These are phyloP conservation scores for Parapsyche elsis DNA, from an alignment of 1,140 invertebrate species.

Conservation along the genomic window DNA sequence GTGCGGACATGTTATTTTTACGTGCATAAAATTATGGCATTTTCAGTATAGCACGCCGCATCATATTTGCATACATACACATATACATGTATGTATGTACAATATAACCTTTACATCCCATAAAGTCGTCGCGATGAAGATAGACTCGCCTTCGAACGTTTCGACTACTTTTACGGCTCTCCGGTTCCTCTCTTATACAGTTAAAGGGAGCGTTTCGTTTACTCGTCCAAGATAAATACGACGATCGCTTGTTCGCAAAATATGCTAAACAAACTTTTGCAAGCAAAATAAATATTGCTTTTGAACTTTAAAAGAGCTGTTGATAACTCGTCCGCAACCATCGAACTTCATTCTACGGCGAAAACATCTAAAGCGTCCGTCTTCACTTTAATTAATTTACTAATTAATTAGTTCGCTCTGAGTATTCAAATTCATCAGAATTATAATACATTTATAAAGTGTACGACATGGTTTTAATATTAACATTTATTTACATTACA, in stretches of 20 bases:
- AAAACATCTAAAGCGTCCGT: too few species aligned
- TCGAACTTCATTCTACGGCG: too few species aligned
- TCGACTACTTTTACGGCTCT: conserved; percentile 10
- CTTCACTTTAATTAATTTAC: too few species aligned
- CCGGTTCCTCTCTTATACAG: background rate
- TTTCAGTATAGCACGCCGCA: background rate
- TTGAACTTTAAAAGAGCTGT: conserved; percentile 3
- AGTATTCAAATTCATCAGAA: too few species aligned
- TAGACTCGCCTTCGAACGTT: conserved; percentile 15
- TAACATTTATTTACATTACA: too few species aligned
- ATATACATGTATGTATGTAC: background rate
- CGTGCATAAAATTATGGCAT: conserved; percentile 14
- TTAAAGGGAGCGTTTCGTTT: background rate
- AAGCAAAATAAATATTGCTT: conserved; percentile 18
- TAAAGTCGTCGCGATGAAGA: background rate
- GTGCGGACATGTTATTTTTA: background rate
- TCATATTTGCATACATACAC: too few species aligned
- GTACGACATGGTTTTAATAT: too few species aligned
- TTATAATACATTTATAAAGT: too few species aligned
- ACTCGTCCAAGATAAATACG: conserved; percentile 19
- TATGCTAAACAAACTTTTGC: conserved; percentile 10
- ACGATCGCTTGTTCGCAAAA: conserved; percentile 14
- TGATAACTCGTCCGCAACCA: too few species aligned
- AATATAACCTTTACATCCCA: conserved; percentile 20
- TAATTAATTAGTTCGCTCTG: too few species aligned